A percentile compares a stretch with the other conserved stretches of the same genome.
Conservation (phyloP, 2,113 vertebrate genomes). For the Paradoxurus hermaphroditus region DNA sequence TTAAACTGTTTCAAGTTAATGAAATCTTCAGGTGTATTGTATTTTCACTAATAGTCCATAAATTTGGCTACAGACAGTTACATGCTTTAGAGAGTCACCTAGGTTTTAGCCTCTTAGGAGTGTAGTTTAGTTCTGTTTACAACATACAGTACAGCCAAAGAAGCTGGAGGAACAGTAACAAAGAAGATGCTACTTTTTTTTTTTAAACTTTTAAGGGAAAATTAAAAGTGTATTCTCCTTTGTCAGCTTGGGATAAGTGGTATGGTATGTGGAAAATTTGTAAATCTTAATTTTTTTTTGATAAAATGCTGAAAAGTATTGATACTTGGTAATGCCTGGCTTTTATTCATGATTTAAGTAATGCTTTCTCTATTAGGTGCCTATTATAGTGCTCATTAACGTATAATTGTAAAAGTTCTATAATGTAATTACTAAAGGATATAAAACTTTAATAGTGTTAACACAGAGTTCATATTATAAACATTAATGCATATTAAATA, state of each 20-base stretch:
- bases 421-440: neutral
- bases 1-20: neutral
- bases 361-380: neutral
- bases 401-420: slow-evolving; percentile 4
- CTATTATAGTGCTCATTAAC: neutral
- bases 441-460: slow-evolving; percentile 41
- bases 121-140: neutral
- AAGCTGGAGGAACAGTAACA: neutral
- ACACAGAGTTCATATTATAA: slow-evolving; percentile 5
- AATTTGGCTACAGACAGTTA: neutral
- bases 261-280: neutral
- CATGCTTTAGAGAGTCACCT: neutral
- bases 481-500: neutral
- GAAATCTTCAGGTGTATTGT: neutral
- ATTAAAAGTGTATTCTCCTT: neutral
- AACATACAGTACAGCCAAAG: neutral
- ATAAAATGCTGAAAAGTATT: neutral
- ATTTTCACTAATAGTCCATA: neutral
- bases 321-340: neutral
- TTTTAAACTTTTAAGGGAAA: neutral
- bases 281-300: neutral
- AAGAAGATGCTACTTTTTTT: neutral
- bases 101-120: neutral
- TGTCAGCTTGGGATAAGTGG: neutral
- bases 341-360: neutral